Base-by-base conservation (phyloP, 2,888 invertebrate genomes). In the Lapara coniferarum region DNA sequence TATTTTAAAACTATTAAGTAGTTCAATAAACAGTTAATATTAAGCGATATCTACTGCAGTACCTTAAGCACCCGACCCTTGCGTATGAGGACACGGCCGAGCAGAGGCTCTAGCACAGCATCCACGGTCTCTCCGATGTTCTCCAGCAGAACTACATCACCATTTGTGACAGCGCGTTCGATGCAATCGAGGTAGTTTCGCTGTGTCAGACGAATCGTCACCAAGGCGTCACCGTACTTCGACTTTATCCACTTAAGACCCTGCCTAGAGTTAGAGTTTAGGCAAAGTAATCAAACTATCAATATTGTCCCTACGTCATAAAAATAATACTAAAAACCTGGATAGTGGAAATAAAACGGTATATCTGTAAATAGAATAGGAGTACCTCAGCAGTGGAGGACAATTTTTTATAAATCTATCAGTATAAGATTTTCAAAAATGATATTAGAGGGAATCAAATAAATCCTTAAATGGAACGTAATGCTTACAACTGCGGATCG, bases 211-310 rank as follows among this genome's bases (percentile, higher is more conserved):
- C 98, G 95, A 13, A 98, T 94, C 5, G 97, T 95, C 67, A 96
- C 95, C 59, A 99, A 89, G 0, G 94, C 86, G 0, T 95, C 95
- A 0, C 97, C 97, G 86, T 97, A 98, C 81, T 95, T 96, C n/a
- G 95, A 96, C 90, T 98, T 98, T 73, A 99, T 98, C 99, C 99
- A 99, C 88, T 98, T 98, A 68, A 98, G 95, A 19, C 98, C 98
- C 94, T 98, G 98, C 66, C 95, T 95, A 78, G 44, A n/a, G 52
- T 1, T 70, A 19, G 2, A 55, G 37, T 37, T 37, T 37, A 37
- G 37, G 37, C 5, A 8, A 37, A 37, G 37, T 37, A 37, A 4
- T 37, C 5, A 37, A 37, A 37, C 4, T 37, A 7, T 1, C 3
- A 4, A 37, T 37, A 37, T 37, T 7, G 37, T 37, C 1, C 25